Base-by-base conservation (phyloP, 2,888 invertebrate genomes). In the Cylloceria caligata region DNA sequence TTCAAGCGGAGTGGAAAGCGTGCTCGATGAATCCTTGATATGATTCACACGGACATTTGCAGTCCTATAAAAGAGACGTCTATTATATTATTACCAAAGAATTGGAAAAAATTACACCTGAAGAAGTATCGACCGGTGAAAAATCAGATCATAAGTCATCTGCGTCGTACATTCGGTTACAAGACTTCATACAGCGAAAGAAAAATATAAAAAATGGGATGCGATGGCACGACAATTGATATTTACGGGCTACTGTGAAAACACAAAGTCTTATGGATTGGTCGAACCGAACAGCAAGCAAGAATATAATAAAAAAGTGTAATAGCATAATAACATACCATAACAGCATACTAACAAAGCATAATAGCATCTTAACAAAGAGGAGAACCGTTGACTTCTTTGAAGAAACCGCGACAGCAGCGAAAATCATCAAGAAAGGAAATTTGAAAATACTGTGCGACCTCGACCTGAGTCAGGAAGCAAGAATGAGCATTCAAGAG, bases 21-120 rank as follows among this genome's bases (percentile, higher is more conserved):
- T 47, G 80, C 88, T n/a, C 85, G 49, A 30, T 71, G 83, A 45
- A 11, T 85, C 36, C 77, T 93, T 34, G 89, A 91, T 36, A 16
- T 90, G 24, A 74, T 93, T 1, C 91, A 92, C 73, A 76, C 89
- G 3, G 92, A 92, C 80, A 64, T 92, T 5, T 91, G 91, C 83
- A 91, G 91, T 49, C 89, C 90, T 19, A 89, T 92, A 91, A 88
- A 91, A 73, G 81, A 74, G 2, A 16, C 62, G 13, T 93, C 92
- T 0, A 72, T 88, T 78, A 21, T 68, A 76, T 13, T 76, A 77
- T n/a, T 13, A 62, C 11, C 64, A 49, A 11, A 62, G 62, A 3
- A 65, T 57, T n/a, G n/a, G n/a, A n/a, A n/a, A n/a, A n/a, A n/a
- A n/a, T n/a, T n/a, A n/a, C n/a, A n/a, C n/a, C n/a, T n/a, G n/a